phyloP scores from a whole-genome alignment of 2,888 invertebrate genomes.

The Toxonevra muliebris region DNA sequence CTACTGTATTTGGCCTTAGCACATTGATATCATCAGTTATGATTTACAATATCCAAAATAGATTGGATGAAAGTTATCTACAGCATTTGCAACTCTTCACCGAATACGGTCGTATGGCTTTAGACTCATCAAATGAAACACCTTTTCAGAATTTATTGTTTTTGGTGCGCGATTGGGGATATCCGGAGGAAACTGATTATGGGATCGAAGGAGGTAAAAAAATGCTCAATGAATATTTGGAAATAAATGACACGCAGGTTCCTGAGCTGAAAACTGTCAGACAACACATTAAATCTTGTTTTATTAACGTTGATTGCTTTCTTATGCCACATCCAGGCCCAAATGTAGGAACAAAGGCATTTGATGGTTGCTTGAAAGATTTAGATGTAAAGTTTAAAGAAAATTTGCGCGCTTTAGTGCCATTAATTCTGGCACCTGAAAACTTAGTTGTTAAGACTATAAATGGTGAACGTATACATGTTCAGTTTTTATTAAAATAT shows the following conservation, averaged over 20 bases:
- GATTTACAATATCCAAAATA: slow-evolving; percentile 94
- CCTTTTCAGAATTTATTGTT: slow-evolving; percentile 93
- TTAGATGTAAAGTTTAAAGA: slow-evolving; percentile 94
- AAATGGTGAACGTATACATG: slow-evolving; percentile 91
- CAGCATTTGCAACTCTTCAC: slow-evolving; percentile 97
- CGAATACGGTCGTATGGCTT: slow-evolving; percentile 95
- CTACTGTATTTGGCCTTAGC: slow-evolving; percentile 97
- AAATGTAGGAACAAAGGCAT: slow-evolving; percentile 96
- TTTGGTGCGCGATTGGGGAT: slow-evolving; percentile 96
- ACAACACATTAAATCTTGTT: slow-evolving; percentile 95
- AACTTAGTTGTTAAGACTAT: slow-evolving; percentile 96
- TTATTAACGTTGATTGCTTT: slow-evolving; percentile 94
- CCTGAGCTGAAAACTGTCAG: slow-evolving; percentile 92
- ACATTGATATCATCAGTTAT: slow-evolving; percentile 98
- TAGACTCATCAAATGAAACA: slow-evolving; percentile 87
- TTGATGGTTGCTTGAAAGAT: slow-evolving; percentile 93
- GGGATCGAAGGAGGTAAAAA: slow-evolving; percentile 89
- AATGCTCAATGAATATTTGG: slow-evolving; percentile 85
- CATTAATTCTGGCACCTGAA: slow-evolving; percentile 87
- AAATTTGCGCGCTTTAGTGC: slow-evolving; percentile 85
- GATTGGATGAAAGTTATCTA: slow-evolving; percentile 97
- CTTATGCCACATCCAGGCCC: slow-evolving; percentile 99
- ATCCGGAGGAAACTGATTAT: slow-evolving; percentile 94
- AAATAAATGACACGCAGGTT: slow-evolving; percentile 91
- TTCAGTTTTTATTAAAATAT: slow-evolving; percentile 94